Conservation (phyloP, 2,797 vertebrate species). For the Australoheros facetus region DNA sequence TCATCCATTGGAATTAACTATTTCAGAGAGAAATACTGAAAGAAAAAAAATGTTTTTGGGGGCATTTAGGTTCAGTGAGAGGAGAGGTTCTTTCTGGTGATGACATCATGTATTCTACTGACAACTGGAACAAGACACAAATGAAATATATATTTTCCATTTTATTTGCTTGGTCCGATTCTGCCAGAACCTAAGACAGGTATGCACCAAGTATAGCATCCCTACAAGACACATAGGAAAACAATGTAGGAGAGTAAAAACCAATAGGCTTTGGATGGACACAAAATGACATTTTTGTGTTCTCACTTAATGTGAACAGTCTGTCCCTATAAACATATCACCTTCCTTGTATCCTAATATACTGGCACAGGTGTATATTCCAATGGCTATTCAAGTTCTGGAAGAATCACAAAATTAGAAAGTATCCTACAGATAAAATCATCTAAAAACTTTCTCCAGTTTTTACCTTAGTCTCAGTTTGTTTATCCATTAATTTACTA, state of each 20-base stretch:
- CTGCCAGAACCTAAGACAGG: background rate
- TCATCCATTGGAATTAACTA: conserved; percentile 20
- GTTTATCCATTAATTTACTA: background rate
- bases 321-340: background rate
- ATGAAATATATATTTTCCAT: background rate
- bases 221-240: background rate
- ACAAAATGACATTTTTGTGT: background rate
- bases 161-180: background rate
- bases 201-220: background rate
- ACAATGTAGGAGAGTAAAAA: background rate
- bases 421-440: background rate
- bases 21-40: conserved; percentile 1
- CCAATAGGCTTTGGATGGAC: background rate
- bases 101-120: background rate
- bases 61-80: background rate
- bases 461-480: background rate
- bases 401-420: background rate
- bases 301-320: background rate
- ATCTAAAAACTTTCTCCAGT: background rate
- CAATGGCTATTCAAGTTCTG: background rate
- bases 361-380: background rate
- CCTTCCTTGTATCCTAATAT: conserved; percentile 4
- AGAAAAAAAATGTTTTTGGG: background rate
- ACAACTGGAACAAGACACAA: background rate
- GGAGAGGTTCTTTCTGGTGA: background rate